Evolutionary conservation across 2,113 vertebrate genomes (phyloP).

Genomic region (Cairina moschata): DNA sequence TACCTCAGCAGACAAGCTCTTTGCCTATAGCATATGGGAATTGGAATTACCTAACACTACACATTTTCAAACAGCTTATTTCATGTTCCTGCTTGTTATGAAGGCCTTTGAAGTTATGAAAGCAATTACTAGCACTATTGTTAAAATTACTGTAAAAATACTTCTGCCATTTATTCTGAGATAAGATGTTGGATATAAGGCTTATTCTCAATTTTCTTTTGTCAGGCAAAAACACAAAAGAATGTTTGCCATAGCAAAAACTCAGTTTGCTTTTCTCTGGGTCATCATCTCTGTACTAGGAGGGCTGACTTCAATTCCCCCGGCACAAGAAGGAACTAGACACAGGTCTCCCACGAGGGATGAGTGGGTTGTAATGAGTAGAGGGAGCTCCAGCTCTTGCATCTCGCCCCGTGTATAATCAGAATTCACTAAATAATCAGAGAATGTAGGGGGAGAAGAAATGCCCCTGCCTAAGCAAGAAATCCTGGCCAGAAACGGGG

Average conservation of each 20-base stretch:
- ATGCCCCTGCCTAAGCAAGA: not conserved
- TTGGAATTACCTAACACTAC: not conserved
- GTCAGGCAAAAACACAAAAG: not conserved
- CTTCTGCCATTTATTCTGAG: not conserved
- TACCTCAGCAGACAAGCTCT: not conserved
- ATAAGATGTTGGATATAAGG: not conserved
- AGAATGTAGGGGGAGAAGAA: not conserved
- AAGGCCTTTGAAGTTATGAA: not conserved
- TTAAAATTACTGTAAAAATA: not conserved
- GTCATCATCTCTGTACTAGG: not conserved
- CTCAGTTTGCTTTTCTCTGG: not conserved
- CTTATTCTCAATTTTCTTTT: not conserved
- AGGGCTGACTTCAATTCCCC: not conserved
- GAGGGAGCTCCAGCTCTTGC: not conserved
- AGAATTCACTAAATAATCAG: not conserved
- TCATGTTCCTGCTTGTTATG: not conserved
- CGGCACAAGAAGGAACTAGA: not conserved
- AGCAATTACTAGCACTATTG: not conserved
- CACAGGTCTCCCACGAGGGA: not conserved
- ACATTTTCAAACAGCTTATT: not conserved
- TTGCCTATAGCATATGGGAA: not conserved
- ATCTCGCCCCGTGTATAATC: not conserved
- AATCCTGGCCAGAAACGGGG: not conserved
- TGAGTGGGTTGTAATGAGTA: rapidly evolving
- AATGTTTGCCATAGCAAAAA: not conserved